Evolutionary conservation across 1,140 invertebrate genomes (phyloP).

Genomic region (Leucophenga varia): DNA sequence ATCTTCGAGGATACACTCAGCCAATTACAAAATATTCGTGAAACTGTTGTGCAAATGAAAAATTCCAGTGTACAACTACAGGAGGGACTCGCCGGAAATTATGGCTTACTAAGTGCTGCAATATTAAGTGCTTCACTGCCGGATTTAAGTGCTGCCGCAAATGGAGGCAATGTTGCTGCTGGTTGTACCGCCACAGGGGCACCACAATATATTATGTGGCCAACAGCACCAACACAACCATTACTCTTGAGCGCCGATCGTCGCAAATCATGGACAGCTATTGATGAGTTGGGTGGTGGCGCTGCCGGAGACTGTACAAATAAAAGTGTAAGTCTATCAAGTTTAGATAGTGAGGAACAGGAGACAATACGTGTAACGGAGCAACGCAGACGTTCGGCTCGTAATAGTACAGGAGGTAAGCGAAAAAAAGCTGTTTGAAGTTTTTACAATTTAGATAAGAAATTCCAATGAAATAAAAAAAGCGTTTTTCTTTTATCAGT

Average conservation of each 20-base stretch:
- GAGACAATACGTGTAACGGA: conserved; percentile 55
- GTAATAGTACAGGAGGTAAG: conserved; percentile 60
- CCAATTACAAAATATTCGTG: conserved; percentile 52
- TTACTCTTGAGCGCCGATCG: conserved; percentile 61
- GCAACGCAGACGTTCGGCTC: conserved; percentile 57
- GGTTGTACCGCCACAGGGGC: conserved; percentile 4
- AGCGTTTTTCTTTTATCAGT: conserved; percentile 32
- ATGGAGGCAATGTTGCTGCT: conserved; percentile 4
- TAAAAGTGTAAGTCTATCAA: conserved; percentile 59
- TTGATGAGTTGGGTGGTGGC: conserved; percentile 65
- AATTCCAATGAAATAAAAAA: conserved; percentile 45
- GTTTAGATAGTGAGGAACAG: conserved; percentile 62
- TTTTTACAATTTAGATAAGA: conserved; percentile 43
- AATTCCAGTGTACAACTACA: conserved; percentile 44
- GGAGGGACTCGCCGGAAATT: conserved; percentile 25
- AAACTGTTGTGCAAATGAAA: conserved; percentile 55
- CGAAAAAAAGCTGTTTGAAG: conserved; percentile 15
- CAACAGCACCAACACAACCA: conserved; percentile 39
- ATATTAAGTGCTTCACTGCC: conserved; percentile 61
- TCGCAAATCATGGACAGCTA: conserved; percentile 78
- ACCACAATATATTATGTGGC: conserved; percentile 38
- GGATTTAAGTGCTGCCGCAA: conserved; percentile 32
- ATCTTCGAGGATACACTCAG: conserved; percentile 59
- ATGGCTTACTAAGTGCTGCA: conserved; percentile 34
- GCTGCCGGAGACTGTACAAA: conserved; percentile 52